Conservation (phyloP, 92 coral and sea anemone genomes). For the Plumapathes pennacea region DNA sequence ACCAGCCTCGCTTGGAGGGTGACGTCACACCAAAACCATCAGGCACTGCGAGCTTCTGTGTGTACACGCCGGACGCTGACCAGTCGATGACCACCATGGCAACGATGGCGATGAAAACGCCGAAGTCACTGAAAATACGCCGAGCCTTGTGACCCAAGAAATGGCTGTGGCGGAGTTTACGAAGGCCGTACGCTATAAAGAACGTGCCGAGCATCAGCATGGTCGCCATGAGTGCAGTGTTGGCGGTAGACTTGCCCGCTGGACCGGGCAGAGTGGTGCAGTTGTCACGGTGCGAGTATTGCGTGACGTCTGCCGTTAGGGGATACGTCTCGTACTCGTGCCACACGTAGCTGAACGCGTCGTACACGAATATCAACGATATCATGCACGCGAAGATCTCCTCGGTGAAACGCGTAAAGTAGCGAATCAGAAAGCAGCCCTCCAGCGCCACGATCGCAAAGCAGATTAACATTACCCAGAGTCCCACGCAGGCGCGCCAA, state of each 20-base stretch:
- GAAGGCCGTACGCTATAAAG: slow-evolving; percentile 73
- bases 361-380: slow-evolving; percentile 84
- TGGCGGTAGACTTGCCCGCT: slow-evolving; percentile 24
- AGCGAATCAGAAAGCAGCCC: slow-evolving; percentile 90
- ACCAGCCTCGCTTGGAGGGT: slow-evolving; percentile 70
- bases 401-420: slow-evolving; percentile 95
- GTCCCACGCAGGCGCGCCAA: slow-evolving; percentile 97
- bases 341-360: slow-evolving; percentile 66
- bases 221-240: slow-evolving; percentile 81
- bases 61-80: slow-evolving; percentile 63
- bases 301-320: slow-evolving; percentile 7
- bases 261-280: slow-evolving; percentile 5
- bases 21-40: slow-evolving; percentile 76
- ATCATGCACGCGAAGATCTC: slow-evolving; percentile 96
- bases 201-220: slow-evolving; percentile 89
- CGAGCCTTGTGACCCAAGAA: slow-evolving; percentile 82
- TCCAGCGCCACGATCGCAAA: slow-evolving; percentile 86
- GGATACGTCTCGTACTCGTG: slow-evolving; percentile 52
- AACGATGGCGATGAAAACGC: slow-evolving; percentile 87
- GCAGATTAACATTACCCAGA: slow-evolving; percentile 99
- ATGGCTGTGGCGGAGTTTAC: slow-evolving; percentile 89
- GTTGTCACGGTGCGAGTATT: slow-evolving; percentile 3
- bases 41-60: slow-evolving; percentile 72
- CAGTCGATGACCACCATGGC: slow-evolving; percentile 81
- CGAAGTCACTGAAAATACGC: slow-evolving; percentile 90